phyloP scores from a whole-genome alignment of 1,140 invertebrate species.

The Harpegnathos saltator region DNA sequence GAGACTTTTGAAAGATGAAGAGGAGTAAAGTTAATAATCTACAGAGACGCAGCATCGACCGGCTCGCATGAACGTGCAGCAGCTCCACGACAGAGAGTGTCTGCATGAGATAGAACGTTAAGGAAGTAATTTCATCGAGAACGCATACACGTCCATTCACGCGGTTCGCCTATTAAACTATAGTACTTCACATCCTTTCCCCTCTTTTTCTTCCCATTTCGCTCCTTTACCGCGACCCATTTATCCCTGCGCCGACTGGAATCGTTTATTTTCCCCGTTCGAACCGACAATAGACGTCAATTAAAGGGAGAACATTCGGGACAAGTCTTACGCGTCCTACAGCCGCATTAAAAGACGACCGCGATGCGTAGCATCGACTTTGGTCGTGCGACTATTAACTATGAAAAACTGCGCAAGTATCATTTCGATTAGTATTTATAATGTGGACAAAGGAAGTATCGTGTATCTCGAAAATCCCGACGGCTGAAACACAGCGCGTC shows the following conservation, averaged over 20 bases:
- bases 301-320: slow-evolving; percentile 32
- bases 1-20: slow-evolving; percentile 6
- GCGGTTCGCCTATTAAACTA: slow-evolving; percentile 49
- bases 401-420: no score
- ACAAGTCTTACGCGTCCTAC: neutral
- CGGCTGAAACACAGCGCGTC: neutral
- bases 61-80: no score
- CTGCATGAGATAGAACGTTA: slow-evolving; percentile 19
- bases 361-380: no score
- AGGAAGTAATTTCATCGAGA: slow-evolving; percentile 54
- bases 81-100: neutral
- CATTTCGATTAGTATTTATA: no score
- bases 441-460: no score
- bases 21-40: neutral
- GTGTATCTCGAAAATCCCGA: neutral
- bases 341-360: no score
- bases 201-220: slow-evolving; percentile 9
- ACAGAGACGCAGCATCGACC: no score
- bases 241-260: slow-evolving; percentile 27
- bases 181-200: slow-evolving; percentile 34
- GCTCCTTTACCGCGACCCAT: slow-evolving; percentile 54
- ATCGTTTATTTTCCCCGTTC: slow-evolving; percentile 42
- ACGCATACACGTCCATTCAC: slow-evolving; percentile 34
- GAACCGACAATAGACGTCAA: slow-evolving; percentile 24
- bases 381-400: no score